Evolutionary conservation across 1,140 invertebrate species (phyloP), one percentile per base, ranked within the genome.

Genomic region (Lutraria rhynchaena): DNA sequence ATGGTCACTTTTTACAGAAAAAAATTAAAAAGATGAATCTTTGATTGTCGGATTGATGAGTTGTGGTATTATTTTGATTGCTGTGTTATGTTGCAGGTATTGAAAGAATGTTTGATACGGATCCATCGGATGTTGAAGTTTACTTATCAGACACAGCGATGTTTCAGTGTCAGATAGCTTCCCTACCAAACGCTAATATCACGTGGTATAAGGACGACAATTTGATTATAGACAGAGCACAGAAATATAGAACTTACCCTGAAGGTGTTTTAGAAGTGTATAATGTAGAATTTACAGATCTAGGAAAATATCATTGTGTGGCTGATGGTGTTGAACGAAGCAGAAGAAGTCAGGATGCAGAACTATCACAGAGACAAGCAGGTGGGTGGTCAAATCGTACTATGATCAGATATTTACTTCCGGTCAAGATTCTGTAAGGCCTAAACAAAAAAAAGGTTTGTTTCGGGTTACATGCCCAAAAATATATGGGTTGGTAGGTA

Each of bases 221-320:
- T n/a, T 24, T 63, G 19, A 37, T 81, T 3, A 37, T 35, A 27
- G 77, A 81, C 29, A 33, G 67, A 19, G 22, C 77, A 17, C 31
- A 33, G 33, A 81, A 81, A 49, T 81, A 37, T 61, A 35, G 77
- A 49, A 71, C 65, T 2, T 81, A 81, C 46, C 67, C 77, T 7
- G 67, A 81, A 55, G 77, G 77, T 5, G 77, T 81, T 9, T 51
- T 81, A 33, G 77, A 81, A 41, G 58, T 81, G n/a, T 61, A 46
- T 22, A 33, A 70, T 81, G 77, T 81, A 4, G 65, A 44, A 22
- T 81, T 81, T n/a, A 29, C 53, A 29, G 77, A 81, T 60, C 63
- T 81, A 3, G 77, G 77, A n/a, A 49, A 33, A 3, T 81, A 81
- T 35, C 44, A 61, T 44, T 81, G 77, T 51, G 19, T 37, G 29